These are phyloP conservation scores for Trachythela sp. DNA, from an alignment of 64 coral and sea anemone species.

Conservation along the genomic window DNA sequence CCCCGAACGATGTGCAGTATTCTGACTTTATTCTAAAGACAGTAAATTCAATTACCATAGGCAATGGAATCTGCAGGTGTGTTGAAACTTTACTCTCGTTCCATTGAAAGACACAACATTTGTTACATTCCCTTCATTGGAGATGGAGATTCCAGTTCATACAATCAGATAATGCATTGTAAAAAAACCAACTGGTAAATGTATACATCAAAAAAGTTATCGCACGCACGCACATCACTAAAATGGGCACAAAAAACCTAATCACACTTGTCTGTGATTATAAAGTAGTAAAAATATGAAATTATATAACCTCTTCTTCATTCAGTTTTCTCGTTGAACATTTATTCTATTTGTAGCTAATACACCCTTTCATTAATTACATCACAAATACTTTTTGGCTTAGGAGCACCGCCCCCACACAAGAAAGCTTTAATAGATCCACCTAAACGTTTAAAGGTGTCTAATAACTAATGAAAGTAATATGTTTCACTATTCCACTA, in stretches of 20 bases:
- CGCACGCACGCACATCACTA: constrained; percentile 32
- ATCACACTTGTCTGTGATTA: constrained; percentile 21
- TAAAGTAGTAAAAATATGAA: neutral
- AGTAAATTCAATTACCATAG: constrained; percentile 2
- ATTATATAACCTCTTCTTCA: neutral
- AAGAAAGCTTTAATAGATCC: too few species aligned
- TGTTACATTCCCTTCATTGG: constrained; percentile 38
- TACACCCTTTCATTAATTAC: too few species aligned
- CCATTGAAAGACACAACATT: constrained; percentile 33
- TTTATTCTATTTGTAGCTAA: too few species aligned
- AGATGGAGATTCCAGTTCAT: constrained; percentile 37
- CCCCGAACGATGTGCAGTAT: too few species aligned
- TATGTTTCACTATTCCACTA: too few species aligned
- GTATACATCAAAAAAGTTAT: constrained; percentile 32
- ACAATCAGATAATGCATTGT: constrained; percentile 33
- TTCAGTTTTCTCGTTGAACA: too few species aligned
- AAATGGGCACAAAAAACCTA: constrained; percentile 52
- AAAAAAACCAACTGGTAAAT: constrained; percentile 22
- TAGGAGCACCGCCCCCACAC: too few species aligned
- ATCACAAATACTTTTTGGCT: too few species aligned
- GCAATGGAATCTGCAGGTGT: constrained; percentile 44
- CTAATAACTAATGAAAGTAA: too few species aligned
- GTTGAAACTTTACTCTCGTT: constrained; percentile 29
- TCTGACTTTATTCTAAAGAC: too few species aligned
- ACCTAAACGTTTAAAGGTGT: too few species aligned